Evolutionary conservation across 2,888 invertebrate species (phyloP), one percentile per base, ranked within the genome.

Genomic region (Deilephila porcellus): DNA sequence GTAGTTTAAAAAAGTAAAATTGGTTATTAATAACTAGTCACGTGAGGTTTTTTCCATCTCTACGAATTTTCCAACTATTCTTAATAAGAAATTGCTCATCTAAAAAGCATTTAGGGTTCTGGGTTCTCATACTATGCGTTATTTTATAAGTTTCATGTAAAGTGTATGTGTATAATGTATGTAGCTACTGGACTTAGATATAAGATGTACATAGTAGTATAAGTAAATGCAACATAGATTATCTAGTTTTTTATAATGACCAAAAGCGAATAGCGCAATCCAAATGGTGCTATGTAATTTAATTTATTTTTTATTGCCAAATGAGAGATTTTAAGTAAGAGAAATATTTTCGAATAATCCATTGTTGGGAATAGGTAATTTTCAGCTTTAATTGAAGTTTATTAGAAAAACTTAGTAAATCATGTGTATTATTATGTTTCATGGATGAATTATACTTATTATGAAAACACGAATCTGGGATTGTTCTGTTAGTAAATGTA

Each of bases 261-360:
- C 79, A 83, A 86, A 86, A 77, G 74, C 74, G 81, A 82, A 71
- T 83, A 84, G 87, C 84, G 80, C 79, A 84, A 90, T 90, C 87
- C 86, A 87, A 86, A 88, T 88, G 92, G 91, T 92, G 92, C 91
- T 91, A 86, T 81, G 81, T 67, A 59, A 72, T 63, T 73, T 72
- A 72, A 19, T 19, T n/a, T 62, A 74, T 72, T 78, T 76, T 80
- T 76, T 76, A 77, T 72, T 77, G 73, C 75, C 67, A 67, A 67
- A 67, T 67, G 25, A 67, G 29, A 25, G 45, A 64, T 64, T 45
- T 45, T 67, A 67, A 17, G 25, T 25, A 3, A 56, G 14, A 17
- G 37, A 45, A 45, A 45, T 25, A 52, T 25, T 52, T 25, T 52
- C 25, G 25, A 20, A 52, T 52, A 52, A 52, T 67, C 6, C 45